Evolutionary conservation across 2,113 vertebrate species (phyloP).

Genomic region (Xyrauchen texanus): DNA sequence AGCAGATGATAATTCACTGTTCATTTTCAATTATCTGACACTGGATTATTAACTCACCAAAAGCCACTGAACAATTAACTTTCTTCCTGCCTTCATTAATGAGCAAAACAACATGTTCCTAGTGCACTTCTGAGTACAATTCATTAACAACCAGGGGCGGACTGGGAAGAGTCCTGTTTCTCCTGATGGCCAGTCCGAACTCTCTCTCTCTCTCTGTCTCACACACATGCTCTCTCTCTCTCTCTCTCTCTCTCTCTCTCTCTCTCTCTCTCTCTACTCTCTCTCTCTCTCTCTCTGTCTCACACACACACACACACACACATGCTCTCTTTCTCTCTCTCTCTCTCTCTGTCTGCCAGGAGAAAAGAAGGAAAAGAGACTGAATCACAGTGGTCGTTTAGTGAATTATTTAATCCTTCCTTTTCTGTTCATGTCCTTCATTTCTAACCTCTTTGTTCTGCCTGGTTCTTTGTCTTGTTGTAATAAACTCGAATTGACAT

Average conservation of each 20-base stretch:
- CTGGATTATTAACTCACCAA: constrained; percentile 34
- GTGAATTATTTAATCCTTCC: constrained; percentile 65
- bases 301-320: no score
- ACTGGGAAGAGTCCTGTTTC: no score
- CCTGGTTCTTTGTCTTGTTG: constrained; percentile 39
- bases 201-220: not conserved
- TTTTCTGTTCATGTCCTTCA: constrained; percentile 59
- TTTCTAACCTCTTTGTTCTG: constrained; percentile 43
- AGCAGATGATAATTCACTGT: constrained; percentile 36
- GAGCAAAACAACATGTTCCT: constrained; percentile 41
- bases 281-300: no score
- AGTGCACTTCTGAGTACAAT: constrained; percentile 21
- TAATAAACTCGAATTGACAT: constrained; percentile 44
- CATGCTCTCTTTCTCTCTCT: not conserved
- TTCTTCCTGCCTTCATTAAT: constrained; percentile 26
- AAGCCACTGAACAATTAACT: constrained; percentile 43
- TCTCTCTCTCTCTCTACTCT: not conserved
- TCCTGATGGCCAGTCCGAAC: no score
- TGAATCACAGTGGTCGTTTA: constrained; percentile 52
- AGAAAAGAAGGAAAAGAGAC: constrained; percentile 34
- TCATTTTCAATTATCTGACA: constrained; percentile 48
- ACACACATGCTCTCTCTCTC: not conserved
- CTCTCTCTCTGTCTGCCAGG: not conserved
- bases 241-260: constrained; percentile 10
- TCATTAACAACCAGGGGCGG: constrained; percentile 42